phyloP scores from a whole-genome alignment of 1,140 invertebrate genomes.

The Cydia pomonella region DNA sequence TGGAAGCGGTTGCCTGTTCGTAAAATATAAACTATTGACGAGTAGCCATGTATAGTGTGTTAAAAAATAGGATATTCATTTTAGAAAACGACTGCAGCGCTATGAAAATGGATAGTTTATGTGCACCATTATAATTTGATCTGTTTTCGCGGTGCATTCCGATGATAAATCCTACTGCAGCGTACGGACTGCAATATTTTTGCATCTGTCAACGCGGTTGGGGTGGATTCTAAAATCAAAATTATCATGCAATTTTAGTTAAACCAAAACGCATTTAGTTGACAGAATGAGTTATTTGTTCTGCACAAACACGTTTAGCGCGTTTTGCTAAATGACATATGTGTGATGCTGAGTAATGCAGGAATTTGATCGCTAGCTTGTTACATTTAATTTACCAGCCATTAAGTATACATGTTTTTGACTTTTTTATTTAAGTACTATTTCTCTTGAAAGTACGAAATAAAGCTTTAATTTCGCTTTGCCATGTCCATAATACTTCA shows the following conservation, averaged over 20 bases:
- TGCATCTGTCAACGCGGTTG: conserved; percentile 58
- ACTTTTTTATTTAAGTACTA: no score
- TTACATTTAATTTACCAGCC: not conserved
- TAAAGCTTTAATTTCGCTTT: no score
- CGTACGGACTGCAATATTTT: conserved; percentile 47
- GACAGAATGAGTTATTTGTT: conserved; percentile 65
- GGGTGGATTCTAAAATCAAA: conserved; percentile 63
- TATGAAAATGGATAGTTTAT: conserved; percentile 24
- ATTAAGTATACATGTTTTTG: not conserved
- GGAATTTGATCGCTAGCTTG: conserved; percentile 10
- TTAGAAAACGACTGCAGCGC: conserved; percentile 13
- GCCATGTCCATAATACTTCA: no score
- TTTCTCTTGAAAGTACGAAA: no score
- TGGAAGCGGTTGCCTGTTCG: not conserved
- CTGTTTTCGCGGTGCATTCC: conserved; percentile 32
- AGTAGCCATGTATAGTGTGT: not conserved
- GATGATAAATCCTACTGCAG: conserved; percentile 22
- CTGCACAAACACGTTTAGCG: conserved; percentile 51
- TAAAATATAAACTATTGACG: not conserved
- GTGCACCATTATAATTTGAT: conserved; percentile 29
- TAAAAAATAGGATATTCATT: conserved; percentile 9
- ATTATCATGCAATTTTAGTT: conserved; percentile 72
- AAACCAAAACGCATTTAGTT: conserved; percentile 61
- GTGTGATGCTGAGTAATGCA: conserved; percentile 40
- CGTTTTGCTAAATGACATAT: conserved; percentile 44